Base-by-base conservation (phyloP, 2,797 vertebrate species). In the Spatula versicolor region DNA sequence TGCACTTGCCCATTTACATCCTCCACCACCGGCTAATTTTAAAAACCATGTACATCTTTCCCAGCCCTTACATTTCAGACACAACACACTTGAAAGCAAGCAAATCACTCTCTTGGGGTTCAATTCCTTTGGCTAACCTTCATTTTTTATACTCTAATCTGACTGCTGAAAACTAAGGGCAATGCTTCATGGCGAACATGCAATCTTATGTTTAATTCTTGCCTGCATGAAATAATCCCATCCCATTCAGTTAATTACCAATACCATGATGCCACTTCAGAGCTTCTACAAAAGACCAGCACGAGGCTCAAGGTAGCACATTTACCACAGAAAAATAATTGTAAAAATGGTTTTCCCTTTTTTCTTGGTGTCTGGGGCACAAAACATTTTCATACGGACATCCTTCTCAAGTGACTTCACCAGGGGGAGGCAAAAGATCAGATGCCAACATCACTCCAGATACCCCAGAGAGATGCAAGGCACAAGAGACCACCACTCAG, bases 171-270 rank as follows among this genome's bases (percentile, higher is more conserved):
- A 79, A 50, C 7, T 23, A 23, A 71, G 20, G 11, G 10, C 22
- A 66, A 35, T 4, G 56, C 55, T n/a, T 83, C 23, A 26, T 33
- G n/a, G 7, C 7, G 46, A 45, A 6, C 7, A 15, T 0, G 0
- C 3, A 11, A 3, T 5, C 13, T 78, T 48, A 26, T 35, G 46
- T 64, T 88, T 54, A 7, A 41, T 8, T 50, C 46, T 58, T 14
- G 7, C 13, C 8, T 28, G 6, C 11, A 2, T 52, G 35, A 87
- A 92, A 52, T 20, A 62, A 28, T 4, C 39, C 31, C 6, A 1
- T 9, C 21, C 19, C 6, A 16, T 63, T 71, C 37, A 80, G 39
- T 41, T 73, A 30, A 23, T 78, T 45, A 4, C 20, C 35, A 56
- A 35, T 7, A 6, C 19, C 39, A 15, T 1, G 35, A 22, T 11